Base-by-base conservation (phyloP, 2,888 invertebrate genomes). In the Epirrhoe alternata region DNA sequence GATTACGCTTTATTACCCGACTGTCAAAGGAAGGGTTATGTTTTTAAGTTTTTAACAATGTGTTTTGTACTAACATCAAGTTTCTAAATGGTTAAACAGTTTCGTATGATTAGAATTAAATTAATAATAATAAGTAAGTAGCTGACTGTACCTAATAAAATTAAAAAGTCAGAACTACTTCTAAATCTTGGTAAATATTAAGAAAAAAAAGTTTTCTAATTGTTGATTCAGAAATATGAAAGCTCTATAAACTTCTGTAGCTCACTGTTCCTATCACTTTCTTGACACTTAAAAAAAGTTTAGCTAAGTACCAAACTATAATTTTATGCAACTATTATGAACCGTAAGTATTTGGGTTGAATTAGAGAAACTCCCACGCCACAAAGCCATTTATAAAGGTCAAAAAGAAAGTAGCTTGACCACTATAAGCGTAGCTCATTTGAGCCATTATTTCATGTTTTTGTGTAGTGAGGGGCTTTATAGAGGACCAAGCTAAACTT, bases 341-440 rank as follows among this genome's bases (percentile, higher is more conserved):
- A 12, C 38, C 12, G 12, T 12, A 12, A 47, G 47, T 47, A 47
- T 47, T 47, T 47, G 47, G 16, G 47, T 6, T 16, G 6, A 16
- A 57, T 16, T 33, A 30, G 16, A 56, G 45, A 47, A 8, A 14
- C 24, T 55, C 38, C 24, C 31, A 31, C 38, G 2, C 12, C 38
- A 8, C 31, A 47, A 47, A 16, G 12, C 16, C 47, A n/a, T 49
- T 47, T 45, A 47, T 45, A 16, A 14, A 33, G 5, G 33, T 12
- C 35, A 50, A 52, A 51, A 52, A 42, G 59, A 59, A 59, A 59
- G 59, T 51, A 52, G 59, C 51, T 59, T 42, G 42, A 54, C 8
- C 24, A 30, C 14, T 24, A n/a, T 57, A 38, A 8, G 35, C 3
- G 7, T 33, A 12, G 12, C 4, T 42, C 12, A 42, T 12, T 5